A percentile compares a stretch with the other conserved stretches of the same genome.
These are phyloP conservation scores for Pseudobourletiella spinata DNA, from an alignment of 1,140 invertebrate genomes.

Conservation along the genomic window DNA sequence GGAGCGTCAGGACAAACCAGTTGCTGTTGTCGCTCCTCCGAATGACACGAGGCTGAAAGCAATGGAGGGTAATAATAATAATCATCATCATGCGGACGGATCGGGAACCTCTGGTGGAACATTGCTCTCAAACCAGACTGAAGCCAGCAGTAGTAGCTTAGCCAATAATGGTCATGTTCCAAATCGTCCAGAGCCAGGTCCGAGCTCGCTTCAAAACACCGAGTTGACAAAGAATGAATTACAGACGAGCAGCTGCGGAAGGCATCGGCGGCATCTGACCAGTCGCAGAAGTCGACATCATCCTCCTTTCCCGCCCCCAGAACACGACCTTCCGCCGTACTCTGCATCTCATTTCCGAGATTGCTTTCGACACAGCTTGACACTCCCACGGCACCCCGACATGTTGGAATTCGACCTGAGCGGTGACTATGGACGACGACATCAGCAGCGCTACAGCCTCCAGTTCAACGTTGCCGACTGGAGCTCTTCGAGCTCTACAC, in stretches of 20 bases:
- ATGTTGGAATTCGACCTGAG: neutral
- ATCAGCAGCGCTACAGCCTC: constrained; percentile 26
- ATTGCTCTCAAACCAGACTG: neutral
- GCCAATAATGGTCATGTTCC: neutral
- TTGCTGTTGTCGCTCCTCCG: neutral
- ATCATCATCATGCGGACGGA: no score
- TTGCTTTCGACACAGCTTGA: constrained; percentile 29
- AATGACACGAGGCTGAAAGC: neutral
- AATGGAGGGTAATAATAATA: neutral
- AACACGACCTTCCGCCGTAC: neutral
- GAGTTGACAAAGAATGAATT: neutral
- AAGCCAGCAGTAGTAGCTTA: neutral
- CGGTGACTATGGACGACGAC: neutral
- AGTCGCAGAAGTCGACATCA: neutral
- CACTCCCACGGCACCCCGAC: constrained; percentile 20
- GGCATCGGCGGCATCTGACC: neutral
- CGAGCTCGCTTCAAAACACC: neutral
- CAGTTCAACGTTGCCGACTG: constrained; percentile 27
- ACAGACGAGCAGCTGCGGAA: neutral
- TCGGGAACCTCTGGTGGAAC: neutral
- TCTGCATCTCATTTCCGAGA: neutral
- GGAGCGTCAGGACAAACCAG: neutral
- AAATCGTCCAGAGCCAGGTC: neutral
- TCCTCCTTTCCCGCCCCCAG: neutral
- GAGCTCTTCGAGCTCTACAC: constrained; percentile 31